Evolutionary conservation across 2,113 vertebrate species (phyloP), one percentile per base, ranked within the genome.

Genomic region (Sander vitreus): DNA sequence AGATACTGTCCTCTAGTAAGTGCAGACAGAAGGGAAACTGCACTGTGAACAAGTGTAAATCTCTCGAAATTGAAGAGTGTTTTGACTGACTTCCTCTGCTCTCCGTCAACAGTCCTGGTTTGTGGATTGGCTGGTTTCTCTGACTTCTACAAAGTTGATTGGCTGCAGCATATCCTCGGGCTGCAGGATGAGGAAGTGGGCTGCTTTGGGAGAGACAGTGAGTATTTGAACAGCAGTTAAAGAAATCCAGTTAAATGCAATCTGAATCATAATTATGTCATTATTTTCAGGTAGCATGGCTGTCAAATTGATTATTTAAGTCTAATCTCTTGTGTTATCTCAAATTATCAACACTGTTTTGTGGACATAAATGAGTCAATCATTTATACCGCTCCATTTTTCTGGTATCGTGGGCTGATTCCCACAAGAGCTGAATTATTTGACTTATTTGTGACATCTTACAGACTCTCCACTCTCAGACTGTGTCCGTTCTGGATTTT

Each of bases 101-200:
- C 67, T 65, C 72, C 14, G 63, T 87, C 81, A 64, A 50, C 86
- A 97, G 97, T 97, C 81, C 93, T 96, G 72, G 88, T 97, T 43
- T 97, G 96, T 60, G 97, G 97, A 39, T 47, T 96, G 83, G 79
- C 88, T 0, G 96, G 97, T 65, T 97, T 96, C 91, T 96, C 94
- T 0, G 96, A 97, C 84, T 97, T 97, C 93, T 96, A 96, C 93
- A 95, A 96, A 88, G 73, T 90, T 3, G 91, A 66, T 0, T 97
- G 96, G 97, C 94, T 97, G 85, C 93, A 95, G 83, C 90, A 94
- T 73, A 95, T 97, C 70, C 88, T 97, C 68, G 25, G 78, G 19
- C 95, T 96, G 93, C 97, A 97, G 91, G 94, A 94, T 5, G 90
- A 81, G 3, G 87, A 85, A 14, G 89, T 92, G 23, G 96, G 96